These are phyloP conservation scores for Myiopsitta monachus DNA, from an alignment of 2,113 vertebrate genomes.

Conservation along the genomic window DNA sequence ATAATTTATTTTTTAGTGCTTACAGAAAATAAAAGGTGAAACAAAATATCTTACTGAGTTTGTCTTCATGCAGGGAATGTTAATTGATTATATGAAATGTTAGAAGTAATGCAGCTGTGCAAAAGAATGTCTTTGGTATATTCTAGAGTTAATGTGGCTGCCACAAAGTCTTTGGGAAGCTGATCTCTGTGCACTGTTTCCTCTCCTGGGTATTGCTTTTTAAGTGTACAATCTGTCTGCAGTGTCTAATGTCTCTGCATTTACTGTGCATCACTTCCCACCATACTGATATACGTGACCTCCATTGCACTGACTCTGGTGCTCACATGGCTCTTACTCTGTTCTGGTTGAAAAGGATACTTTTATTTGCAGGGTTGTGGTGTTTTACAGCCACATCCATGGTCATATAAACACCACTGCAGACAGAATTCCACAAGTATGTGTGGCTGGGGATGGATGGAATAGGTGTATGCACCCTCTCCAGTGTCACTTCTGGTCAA, in stretches of 20 bases:
- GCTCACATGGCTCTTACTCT: neutral
- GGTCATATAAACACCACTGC: neutral
- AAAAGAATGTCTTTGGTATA: neutral
- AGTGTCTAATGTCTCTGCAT: neutral
- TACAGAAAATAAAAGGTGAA: neutral
- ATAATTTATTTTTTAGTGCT: neutral
- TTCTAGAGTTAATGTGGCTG: neutral
- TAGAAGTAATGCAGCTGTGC: neutral
- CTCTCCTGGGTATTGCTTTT: neutral
- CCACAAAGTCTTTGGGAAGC: neutral
- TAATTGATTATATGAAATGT: neutral
- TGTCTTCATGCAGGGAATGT: neutral
- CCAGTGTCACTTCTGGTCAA: neutral
- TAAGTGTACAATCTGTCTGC: neutral
- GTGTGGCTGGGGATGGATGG: neutral
- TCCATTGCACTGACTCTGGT: neutral
- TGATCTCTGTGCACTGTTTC: neutral
- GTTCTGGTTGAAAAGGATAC: neutral
- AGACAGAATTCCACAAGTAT: neutral
- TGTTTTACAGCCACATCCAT: neutral
- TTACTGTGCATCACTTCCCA: neutral
- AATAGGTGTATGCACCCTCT: neutral
- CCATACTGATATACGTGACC: neutral
- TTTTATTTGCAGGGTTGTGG: neutral
- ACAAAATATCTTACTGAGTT: neutral